Conservation (phyloP, 2,888 invertebrate species). For the Sinopyrophorus schimmeli region DNA sequence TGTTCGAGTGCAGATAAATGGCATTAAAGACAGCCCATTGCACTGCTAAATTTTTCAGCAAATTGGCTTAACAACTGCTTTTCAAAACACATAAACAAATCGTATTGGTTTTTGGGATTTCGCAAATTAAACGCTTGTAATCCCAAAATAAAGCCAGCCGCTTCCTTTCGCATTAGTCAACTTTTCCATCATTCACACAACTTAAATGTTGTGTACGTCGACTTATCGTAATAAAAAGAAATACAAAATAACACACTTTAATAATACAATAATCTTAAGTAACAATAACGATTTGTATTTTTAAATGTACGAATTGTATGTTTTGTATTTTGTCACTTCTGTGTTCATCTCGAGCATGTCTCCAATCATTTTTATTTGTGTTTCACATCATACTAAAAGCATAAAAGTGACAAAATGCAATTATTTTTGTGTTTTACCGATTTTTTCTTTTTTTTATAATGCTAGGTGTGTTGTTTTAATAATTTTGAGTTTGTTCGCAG, state of each 20-base stretch:
- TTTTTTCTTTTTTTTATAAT: slow-evolving; percentile 41
- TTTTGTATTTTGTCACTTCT: slow-evolving; percentile 20
- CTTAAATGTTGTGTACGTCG: slow-evolving; percentile 6
- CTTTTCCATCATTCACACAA: slow-evolving; percentile 33
- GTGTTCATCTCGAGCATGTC: background rate
- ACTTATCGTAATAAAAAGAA: slow-evolving; percentile 9
- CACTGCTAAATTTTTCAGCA: slow-evolving; percentile 43
- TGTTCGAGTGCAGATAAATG: slow-evolving; percentile 48
- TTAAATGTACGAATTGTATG: slow-evolving; percentile 8
- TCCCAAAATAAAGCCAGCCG: slow-evolving; percentile 14
- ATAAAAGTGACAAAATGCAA: slow-evolving; percentile 23
- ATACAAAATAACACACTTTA: slow-evolving; percentile 27
- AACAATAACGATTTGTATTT: slow-evolving; percentile 4
- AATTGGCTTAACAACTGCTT: slow-evolving; percentile 38
- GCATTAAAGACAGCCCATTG: slow-evolving; percentile 47
- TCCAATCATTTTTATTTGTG: background rate
- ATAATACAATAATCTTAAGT: slow-evolving; percentile 23
- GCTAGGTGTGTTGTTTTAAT: slow-evolving; percentile 31
- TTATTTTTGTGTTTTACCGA: slow-evolving; percentile 29
- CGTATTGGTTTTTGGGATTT: slow-evolving; percentile 28
- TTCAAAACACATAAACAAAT: slow-evolving; percentile 1
- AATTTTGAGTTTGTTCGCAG: slow-evolving; percentile 38
- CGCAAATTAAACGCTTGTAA: slow-evolving; percentile 5
- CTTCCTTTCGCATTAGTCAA: slow-evolving; percentile 21
- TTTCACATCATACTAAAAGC: no score